A percentile compares a stretch with the other conserved stretches of the same genome.
These are phyloP conservation scores for Sebastes trivittatus DNA, from an alignment of 2,797 vertebrate species.

Conservation along the genomic window DNA sequence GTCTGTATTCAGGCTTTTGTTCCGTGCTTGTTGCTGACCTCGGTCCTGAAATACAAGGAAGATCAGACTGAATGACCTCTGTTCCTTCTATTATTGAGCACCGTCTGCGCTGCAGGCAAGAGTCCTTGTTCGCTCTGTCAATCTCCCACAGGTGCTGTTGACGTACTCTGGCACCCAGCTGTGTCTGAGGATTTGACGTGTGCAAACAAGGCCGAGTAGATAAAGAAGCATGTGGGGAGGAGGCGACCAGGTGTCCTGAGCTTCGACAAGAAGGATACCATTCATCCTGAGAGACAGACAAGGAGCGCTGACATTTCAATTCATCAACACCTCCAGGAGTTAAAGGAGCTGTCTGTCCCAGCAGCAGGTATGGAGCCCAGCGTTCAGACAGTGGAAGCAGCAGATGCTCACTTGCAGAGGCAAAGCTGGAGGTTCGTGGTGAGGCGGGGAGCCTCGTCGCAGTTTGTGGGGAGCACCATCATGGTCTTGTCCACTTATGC, in stretches of 20 bases:
- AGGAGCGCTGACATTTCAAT: not conserved
- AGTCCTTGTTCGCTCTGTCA: slow-evolving; percentile 24
- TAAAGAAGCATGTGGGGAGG: slow-evolving; percentile 33
- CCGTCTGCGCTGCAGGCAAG: slow-evolving; percentile 11
- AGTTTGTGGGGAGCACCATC: slow-evolving; percentile 69
- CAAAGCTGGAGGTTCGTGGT: slow-evolving; percentile 17
- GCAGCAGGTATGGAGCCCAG: slow-evolving; percentile 52
- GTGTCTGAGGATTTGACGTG: slow-evolving; percentile 66
- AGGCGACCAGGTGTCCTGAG: slow-evolving; percentile 19
- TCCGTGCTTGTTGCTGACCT: slow-evolving; percentile 16
- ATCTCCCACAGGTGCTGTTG: slow-evolving; percentile 45
- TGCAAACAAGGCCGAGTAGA: slow-evolving; percentile 28
- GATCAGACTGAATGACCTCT: slow-evolving; percentile 6
- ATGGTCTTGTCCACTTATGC: slow-evolving; percentile 68
- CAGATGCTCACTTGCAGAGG: slow-evolving; percentile 32
- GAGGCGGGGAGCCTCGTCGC: slow-evolving; percentile 59
- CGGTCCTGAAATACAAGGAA: slow-evolving; percentile 29
- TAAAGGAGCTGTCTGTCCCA: not conserved
- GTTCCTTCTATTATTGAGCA: slow-evolving; percentile 19
- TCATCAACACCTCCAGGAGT: not conserved
- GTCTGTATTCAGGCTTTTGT: not conserved
- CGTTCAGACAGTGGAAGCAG: slow-evolving; percentile 20
- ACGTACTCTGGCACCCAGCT: slow-evolving; percentile 49
- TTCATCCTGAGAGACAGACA: not conserved
- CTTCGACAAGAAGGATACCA: not conserved